Evolutionary conservation across 2,888 invertebrate genomes (phyloP).

Genomic region (Stratiomys singularior): DNA sequence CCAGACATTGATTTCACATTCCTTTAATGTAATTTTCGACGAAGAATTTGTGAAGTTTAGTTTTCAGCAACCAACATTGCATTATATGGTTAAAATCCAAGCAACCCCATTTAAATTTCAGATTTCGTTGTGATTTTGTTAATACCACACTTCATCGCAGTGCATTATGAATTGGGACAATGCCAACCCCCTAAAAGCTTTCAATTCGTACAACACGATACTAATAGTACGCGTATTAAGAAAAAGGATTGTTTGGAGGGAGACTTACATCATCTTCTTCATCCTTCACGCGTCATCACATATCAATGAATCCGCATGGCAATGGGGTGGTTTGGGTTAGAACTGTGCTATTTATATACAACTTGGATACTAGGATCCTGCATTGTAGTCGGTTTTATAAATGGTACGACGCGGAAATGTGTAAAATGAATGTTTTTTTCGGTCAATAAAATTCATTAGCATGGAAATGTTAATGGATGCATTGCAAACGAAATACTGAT

Average conservation of each 20-base stretch:
- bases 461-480: neutral
- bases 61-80: neutral
- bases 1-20: too few relatives aligned
- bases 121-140: slow-evolving; percentile 48
- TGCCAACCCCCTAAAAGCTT: slow-evolving; percentile 47
- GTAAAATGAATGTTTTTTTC: slow-evolving; percentile 25
- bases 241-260: slow-evolving; percentile 39
- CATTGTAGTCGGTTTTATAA: slow-evolving; percentile 13
- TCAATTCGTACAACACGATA: slow-evolving; percentile 51
- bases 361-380: slow-evolving; percentile 22
- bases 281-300: slow-evolving; percentile 21
- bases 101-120: slow-evolving; percentile 39
- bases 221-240: slow-evolving; percentile 49
- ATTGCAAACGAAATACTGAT: too few relatives aligned
- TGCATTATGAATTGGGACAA: slow-evolving; percentile 48
- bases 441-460: slow-evolving; percentile 40
- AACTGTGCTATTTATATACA: slow-evolving; percentile 19
- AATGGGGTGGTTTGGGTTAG: slow-evolving; percentile 27
- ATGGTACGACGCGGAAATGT: neutral
- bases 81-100: slow-evolving; percentile 24
- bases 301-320: neutral
- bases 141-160: slow-evolving; percentile 16
- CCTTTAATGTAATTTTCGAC: too few relatives aligned
- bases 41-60: neutral
- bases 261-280: slow-evolving; percentile 19